Evolutionary conservation across 2,888 invertebrate genomes (phyloP).

Genomic region (Harmothoe impar): DNA sequence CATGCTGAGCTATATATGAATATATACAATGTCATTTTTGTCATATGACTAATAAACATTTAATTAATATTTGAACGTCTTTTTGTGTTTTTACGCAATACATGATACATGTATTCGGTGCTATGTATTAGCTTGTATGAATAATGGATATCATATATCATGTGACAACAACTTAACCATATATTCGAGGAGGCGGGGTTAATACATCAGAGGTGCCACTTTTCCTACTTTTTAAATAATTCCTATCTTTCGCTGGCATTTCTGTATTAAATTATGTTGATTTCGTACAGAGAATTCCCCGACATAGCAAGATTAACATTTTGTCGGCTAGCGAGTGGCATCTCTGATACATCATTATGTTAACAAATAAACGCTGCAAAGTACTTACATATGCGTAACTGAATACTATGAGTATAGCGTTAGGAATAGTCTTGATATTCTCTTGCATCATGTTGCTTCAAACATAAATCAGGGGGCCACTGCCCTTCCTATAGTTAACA

Average conservation of each 20-base stretch:
- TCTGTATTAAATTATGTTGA: too few relatives aligned
- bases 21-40: constrained; percentile 51
- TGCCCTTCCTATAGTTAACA: neutral
- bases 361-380: too few relatives aligned
- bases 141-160: neutral
- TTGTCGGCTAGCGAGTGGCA: too few relatives aligned
- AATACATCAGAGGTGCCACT: neutral
- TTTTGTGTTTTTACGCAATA: neutral
- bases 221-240: too few relatives aligned
- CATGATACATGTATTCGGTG: too few relatives aligned
- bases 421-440: too few relatives aligned
- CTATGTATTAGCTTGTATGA: neutral
- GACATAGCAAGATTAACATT: too few relatives aligned
- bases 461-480: neutral
- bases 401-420: too few relatives aligned
- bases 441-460: neutral
- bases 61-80: constrained; percentile 21
- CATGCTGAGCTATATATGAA: constrained; percentile 56
- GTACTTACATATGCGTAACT: too few relatives aligned
- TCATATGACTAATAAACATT: constrained; percentile 58
- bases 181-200: neutral
- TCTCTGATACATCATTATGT: too few relatives aligned
- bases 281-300: too few relatives aligned
- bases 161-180: neutral
- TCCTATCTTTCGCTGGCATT: neutral